These are phyloP conservation scores for Sebastes minor DNA, from an alignment of 2,797 vertebrate genomes.

Conservation along the genomic window DNA sequence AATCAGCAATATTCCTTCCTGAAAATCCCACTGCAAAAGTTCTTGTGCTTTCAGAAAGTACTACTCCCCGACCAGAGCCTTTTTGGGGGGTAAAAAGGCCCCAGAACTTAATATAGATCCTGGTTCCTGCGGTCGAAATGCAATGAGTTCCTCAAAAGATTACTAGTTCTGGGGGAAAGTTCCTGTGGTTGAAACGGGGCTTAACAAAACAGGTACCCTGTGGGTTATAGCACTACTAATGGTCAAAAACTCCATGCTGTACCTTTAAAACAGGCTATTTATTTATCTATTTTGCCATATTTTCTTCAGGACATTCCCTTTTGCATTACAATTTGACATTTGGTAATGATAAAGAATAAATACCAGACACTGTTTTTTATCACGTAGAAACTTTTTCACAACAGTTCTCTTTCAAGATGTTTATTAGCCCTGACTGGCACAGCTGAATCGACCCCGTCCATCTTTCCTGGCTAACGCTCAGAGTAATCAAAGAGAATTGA, in stretches of 20 bases:
- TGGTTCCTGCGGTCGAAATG: too few species aligned
- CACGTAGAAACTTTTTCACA: background rate
- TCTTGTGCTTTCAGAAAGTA: too few species aligned
- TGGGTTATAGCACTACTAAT: background rate
- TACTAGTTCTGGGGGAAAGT: too few species aligned
- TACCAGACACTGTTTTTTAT: background rate
- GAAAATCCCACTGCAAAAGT: too few species aligned
- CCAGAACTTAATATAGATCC: too few species aligned
- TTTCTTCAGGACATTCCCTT: background rate
- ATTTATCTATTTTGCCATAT: background rate
- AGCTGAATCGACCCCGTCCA: background rate
- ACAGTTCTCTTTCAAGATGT: background rate
- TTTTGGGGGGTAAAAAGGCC: too few species aligned
- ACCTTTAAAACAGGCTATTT: background rate
- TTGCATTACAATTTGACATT: background rate
- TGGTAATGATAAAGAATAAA: background rate
- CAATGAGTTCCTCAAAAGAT: too few species aligned
- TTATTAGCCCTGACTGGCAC: background rate
- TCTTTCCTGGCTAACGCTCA: conserved; percentile 13
- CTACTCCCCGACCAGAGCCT: too few species aligned
- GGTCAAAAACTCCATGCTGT: background rate
- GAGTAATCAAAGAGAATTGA: conserved; percentile 30
- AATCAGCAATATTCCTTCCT: too few species aligned
- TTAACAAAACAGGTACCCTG: background rate
- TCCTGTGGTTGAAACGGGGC: too few species aligned